Evolutionary conservation across 92 coral and sea anemone genomes (phyloP), one percentile per base, ranked within the genome.

Genomic region (Bergia sp.): DNA sequence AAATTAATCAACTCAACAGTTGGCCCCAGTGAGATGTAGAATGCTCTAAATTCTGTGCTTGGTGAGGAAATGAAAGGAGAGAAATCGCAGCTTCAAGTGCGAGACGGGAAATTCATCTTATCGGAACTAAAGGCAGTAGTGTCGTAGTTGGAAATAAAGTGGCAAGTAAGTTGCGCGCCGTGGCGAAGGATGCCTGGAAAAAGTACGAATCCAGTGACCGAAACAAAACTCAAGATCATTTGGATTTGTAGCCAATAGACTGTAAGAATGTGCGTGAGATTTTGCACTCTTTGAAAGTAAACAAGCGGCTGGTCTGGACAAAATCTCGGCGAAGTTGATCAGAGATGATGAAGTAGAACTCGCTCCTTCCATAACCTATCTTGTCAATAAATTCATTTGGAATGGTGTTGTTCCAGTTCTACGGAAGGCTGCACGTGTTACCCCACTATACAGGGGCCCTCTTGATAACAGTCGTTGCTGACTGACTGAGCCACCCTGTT

Each of bases 121-220:
- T 88, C 89, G 76, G 89, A 91, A 65, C 86, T 85, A 9, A 89
- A 89, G 23, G 89, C 82, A 7, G 82, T 89, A 23, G 92, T 92
- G 53, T 79, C 90, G 4, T 89, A 85, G 67, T 86, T 86, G 80
- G 36, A 64, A 71, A 1, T 75, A 65, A 73, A 90, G 58, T 36
- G 67, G 77, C 57, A 13, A 40, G 16, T 41, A 53, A 38, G 79
- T 41, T 64, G 78, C 69, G 45, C 39, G 65, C 37, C 16, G 44
- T 29, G 65, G 53, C 80, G 36, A 40, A 29, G 29, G 29, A 29
- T 29, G 29, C 29, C 29, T 29, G 29, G 29, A 29, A 29, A 29
- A 29, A 29, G 29, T 29, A 29, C 29, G 29, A 29, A 29, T 29
- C 29, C 29, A 29, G 29, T 29, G 29, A 29, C 29, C 29, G 29